Evolutionary conservation across 2,888 invertebrate genomes (phyloP).

Genomic region (Rhagium mordax): DNA sequence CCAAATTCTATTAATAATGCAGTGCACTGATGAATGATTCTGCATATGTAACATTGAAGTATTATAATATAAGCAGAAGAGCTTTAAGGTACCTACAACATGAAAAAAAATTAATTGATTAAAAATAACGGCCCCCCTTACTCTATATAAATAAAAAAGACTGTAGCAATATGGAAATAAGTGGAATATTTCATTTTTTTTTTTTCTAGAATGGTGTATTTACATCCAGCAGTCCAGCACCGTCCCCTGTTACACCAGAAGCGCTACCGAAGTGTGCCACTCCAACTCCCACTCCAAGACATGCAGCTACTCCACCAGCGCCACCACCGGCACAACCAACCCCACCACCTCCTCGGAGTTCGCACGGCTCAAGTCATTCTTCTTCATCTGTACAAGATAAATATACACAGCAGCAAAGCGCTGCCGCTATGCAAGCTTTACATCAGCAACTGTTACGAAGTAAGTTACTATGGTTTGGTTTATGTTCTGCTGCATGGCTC

Average conservation of each 20-base stretch:
- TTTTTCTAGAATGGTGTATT: conserved; percentile 67
- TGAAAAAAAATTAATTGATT: no score
- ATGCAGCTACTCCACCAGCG: conserved; percentile 72
- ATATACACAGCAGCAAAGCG: conserved; percentile 69
- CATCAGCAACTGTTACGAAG: conserved; percentile 90
- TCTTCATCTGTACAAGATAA: conserved; percentile 68
- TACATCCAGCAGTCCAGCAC: conserved; percentile 70
- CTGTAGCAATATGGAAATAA: no score
- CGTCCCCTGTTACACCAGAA: conserved; percentile 73
- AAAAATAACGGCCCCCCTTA: no score
- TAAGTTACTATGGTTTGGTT: no score
- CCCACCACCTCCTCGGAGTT: conserved; percentile 60
- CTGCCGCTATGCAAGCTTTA: conserved; percentile 86
- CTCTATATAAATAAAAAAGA: no score
- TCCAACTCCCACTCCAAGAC: conserved; percentile 71
- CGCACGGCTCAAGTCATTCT: conserved; percentile 44
- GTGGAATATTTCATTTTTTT: no score
- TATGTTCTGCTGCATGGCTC: no score
- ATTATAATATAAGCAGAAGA: no score
- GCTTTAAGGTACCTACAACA: no score
- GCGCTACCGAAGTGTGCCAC: conserved; percentile 72
- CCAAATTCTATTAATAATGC: no score
- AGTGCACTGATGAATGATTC: no score
- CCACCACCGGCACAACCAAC: conserved; percentile 71
- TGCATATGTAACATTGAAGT: no score